A percentile compares a stretch with the other conserved stretches of the same genome.
Evolutionary conservation across 2,797 vertebrate species (phyloP).

Genomic region (Gallinago nigripennis): DNA sequence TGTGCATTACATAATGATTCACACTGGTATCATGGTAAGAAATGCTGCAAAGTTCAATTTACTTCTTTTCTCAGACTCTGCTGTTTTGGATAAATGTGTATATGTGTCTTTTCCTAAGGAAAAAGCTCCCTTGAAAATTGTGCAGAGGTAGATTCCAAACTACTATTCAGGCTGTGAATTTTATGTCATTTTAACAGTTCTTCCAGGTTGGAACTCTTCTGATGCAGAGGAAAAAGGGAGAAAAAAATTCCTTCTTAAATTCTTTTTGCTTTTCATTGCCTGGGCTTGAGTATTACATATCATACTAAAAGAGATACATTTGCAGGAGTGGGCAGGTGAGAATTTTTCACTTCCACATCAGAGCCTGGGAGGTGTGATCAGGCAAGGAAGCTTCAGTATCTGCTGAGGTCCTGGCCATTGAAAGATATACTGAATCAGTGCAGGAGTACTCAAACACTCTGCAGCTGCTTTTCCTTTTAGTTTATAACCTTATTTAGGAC

Average conservation of each 20-base stretch:
- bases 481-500: neutral
- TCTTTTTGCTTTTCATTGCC: neutral
- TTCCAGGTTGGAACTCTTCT: neutral
- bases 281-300: neutral
- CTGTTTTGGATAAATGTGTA: neutral
- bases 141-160: neutral
- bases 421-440: neutral
- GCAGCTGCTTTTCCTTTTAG: neutral
- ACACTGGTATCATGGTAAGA: slow-evolving; percentile 96
- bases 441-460: neutral
- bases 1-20: slow-evolving; percentile 96
- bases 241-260: neutral
- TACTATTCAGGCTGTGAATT: neutral
- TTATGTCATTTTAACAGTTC: neutral
- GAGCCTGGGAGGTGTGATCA: slow-evolving; percentile 47
- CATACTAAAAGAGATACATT: neutral
- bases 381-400: neutral
- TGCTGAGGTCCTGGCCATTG: slow-evolving; percentile 4
- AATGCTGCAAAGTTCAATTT: neutral
- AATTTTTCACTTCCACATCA: slow-evolving; percentile 31
- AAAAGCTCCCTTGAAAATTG: neutral
- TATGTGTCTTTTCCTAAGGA: neutral
- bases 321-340: slow-evolving; percentile 46
- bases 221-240: neutral
- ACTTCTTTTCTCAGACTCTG: neutral